Conservation (phyloP, 2,888 invertebrate genomes). For the Antheraea assamensis region DNA sequence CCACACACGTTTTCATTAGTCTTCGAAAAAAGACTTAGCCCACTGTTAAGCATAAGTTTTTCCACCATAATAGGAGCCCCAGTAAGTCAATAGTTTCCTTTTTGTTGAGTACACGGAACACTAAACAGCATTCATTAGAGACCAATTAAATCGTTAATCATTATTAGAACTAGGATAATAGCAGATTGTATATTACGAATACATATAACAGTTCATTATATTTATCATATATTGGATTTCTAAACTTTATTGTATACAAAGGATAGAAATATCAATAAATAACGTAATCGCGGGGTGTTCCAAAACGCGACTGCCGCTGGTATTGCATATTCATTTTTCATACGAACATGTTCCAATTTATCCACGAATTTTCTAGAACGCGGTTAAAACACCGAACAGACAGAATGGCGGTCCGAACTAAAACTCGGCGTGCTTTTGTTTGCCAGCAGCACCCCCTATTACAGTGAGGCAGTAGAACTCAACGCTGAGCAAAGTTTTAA, state of each 20-base stretch:
- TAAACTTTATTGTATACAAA: background rate
- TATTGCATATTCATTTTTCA: conserved; percentile 74
- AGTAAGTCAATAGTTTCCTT: background rate
- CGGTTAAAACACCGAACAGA: conserved; percentile 66
- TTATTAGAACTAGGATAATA: background rate
- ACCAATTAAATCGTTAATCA: background rate
- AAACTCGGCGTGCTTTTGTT: conserved; percentile 71
- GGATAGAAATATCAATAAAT: background rate
- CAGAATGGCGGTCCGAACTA: conserved; percentile 65
- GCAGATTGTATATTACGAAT: background rate
- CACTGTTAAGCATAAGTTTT: background rate
- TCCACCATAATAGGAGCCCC: background rate
- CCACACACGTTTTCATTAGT: background rate
- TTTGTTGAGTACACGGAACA: background rate
- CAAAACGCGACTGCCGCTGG: conserved; percentile 42
- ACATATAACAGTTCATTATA: background rate
- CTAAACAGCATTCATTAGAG: background rate
- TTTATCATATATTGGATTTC: background rate
- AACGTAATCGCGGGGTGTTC: conserved; percentile 34
- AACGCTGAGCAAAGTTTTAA: conserved; percentile 73
- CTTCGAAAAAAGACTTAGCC: background rate
- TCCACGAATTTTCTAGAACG: conserved; percentile 57
- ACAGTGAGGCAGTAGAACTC: conserved; percentile 60
- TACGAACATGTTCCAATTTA: conserved; percentile 59
- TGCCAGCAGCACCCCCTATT: conserved; percentile 72